These are phyloP conservation scores for Glaucomys volans DNA, from an alignment of 2,113 vertebrate genomes.

Conservation along the genomic window DNA sequence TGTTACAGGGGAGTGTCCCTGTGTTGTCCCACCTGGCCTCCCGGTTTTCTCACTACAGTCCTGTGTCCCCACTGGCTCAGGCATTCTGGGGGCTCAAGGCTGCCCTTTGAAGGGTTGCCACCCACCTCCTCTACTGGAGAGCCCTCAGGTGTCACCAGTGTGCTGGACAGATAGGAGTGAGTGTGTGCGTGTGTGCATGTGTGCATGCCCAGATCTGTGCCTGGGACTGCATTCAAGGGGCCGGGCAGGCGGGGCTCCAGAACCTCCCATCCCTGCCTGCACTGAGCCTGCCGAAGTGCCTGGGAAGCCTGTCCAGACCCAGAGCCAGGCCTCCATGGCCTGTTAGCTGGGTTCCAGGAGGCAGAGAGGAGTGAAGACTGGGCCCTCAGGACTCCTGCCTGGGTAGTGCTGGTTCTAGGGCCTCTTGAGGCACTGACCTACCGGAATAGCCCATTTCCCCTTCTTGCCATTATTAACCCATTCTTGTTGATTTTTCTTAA, in stretches of 20 bases:
- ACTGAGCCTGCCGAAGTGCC: constrained; percentile 47
- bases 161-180: not conserved
- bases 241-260: not conserved
- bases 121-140: not conserved
- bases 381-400: not conserved
- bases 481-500: constrained; percentile 3
- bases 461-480: constrained; percentile 24
- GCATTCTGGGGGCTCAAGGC: not conserved
- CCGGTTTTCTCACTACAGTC: not conserved
- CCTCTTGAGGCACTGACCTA: not conserved
- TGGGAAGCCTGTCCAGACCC: not conserved
- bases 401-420: not conserved
- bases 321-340: not conserved
- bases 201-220: not conserved
- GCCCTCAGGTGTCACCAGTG: not conserved
- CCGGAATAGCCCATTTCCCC: not conserved
- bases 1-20: not conserved
- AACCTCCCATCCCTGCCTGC: not conserved
- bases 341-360: not conserved
- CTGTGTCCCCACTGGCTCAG: not conserved
- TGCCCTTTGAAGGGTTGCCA: not conserved
- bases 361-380: not conserved
- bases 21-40: not conserved
- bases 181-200: not conserved
- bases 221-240: not conserved